phyloP scores from a whole-genome alignment of 2,888 invertebrate genomes.

The Prosopocoilus inquinatus region DNA sequence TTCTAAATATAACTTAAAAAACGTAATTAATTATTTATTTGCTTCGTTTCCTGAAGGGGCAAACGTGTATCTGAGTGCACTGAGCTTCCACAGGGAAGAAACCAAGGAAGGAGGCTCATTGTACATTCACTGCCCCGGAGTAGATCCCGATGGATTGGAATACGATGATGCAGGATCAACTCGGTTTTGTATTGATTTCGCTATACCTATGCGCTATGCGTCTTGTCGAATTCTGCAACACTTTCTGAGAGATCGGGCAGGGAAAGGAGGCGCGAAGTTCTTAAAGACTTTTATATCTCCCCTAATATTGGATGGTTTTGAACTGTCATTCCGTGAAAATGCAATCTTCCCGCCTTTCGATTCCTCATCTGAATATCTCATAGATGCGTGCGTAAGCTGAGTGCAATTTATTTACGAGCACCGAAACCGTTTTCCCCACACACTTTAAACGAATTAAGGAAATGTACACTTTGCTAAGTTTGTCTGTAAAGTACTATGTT shows the following conservation, averaged over 20 bases:
- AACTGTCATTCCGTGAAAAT: constrained; percentile 39
- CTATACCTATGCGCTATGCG: constrained; percentile 45
- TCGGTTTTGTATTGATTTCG: constrained; percentile 42
- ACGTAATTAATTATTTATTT: too few species aligned
- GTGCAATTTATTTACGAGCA: background rate
- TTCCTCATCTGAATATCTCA: constrained; percentile 39
- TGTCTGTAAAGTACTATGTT: too few species aligned
- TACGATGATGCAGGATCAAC: constrained; percentile 41
- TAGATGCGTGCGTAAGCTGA: background rate
- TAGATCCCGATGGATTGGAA: constrained; percentile 39
- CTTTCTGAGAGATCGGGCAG: constrained; percentile 28
- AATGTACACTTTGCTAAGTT: too few species aligned
- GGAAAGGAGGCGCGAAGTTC: constrained; percentile 30
- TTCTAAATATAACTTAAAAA: too few species aligned
- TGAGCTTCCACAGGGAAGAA: constrained; percentile 1
- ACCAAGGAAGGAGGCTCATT: constrained; percentile 35
- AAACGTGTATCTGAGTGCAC: background rate
- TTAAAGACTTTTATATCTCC: constrained; percentile 44
- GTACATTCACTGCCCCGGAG: constrained; percentile 35
- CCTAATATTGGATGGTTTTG: constrained; percentile 42
- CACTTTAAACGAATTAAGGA: too few species aligned
- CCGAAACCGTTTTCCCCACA: too few species aligned
- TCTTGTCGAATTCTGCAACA: constrained; percentile 41
- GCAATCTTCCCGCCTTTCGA: constrained; percentile 35
- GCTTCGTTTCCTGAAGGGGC: background rate